These are phyloP conservation scores for Vulpes lagopus DNA, from an alignment of 2,113 vertebrate species.

Conservation along the genomic window DNA sequence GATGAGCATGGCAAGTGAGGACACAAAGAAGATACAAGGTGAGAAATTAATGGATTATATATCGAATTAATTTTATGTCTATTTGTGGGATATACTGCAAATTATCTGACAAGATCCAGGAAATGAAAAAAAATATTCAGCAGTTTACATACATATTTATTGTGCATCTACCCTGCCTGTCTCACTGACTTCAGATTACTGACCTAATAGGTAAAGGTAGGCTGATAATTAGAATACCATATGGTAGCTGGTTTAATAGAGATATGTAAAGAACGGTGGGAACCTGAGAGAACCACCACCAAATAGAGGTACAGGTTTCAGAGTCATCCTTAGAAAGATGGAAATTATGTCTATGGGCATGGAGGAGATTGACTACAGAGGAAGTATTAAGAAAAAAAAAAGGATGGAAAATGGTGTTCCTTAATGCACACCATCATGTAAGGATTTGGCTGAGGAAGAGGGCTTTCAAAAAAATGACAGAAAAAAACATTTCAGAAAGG, in stretches of 20 bases:
- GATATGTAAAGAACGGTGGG: background rate
- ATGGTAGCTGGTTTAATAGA: constrained; percentile 45
- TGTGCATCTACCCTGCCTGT: background rate
- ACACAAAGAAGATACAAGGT: constrained; percentile 83
- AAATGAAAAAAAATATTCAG: constrained; percentile 33
- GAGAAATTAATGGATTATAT: constrained; percentile 78
- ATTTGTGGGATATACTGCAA: constrained; percentile 1
- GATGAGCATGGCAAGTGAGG: constrained; percentile 82
- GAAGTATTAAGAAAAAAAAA: constrained; percentile 26
- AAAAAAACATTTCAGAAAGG: constrained; percentile 47
- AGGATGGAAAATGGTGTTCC: background rate
- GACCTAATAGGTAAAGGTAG: background rate
- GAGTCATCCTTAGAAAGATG: background rate
- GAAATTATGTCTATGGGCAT: constrained; percentile 18
- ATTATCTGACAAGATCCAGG: constrained; percentile 37
- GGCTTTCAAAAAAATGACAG: background rate
- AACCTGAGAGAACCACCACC: constrained; percentile 34
- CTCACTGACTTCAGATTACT: constrained; percentile 25
- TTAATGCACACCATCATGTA: background rate
- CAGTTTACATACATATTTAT: constrained; percentile 39
- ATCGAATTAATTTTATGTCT: constrained; percentile 19
- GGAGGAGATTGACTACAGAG: background rate
- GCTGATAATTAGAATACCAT: constrained; percentile 31
- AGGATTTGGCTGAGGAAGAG: constrained; percentile 33
- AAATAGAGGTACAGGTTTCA: constrained; percentile 4